Evolutionary conservation across 2,888 invertebrate genomes (phyloP), one percentile per base, ranked within the genome.

Genomic region (Ornithoptera priamus): DNA sequence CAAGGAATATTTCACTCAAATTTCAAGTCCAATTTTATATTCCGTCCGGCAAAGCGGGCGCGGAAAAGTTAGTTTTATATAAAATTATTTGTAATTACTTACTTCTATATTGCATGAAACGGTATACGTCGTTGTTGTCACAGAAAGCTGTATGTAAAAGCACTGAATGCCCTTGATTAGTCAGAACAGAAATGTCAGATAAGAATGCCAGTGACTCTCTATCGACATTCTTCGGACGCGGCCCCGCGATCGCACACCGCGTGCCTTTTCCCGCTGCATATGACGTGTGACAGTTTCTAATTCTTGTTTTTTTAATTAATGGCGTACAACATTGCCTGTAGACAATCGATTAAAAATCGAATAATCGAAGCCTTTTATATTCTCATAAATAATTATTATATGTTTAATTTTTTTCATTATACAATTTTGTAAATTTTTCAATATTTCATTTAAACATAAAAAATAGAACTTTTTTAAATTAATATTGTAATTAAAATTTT

Each of bases 211-310:
- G 80, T 83, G 81, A 81, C 87, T 86, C 85, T 88, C 86, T 84
- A 86, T 82, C 84, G 70, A 75, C 87, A 88, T 88, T 87, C 88
- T 87, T 78, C 81, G 76, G 81, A 78, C 77, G 74, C 80, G 79
- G 75, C 74, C 30, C 30, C 30, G 75, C 74, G 78, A 65, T 56
- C 66, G 20, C 62, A 57, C 39, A 50, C 50, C 67, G 67, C 56
- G 36, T 67, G 67, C 70, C 67, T 67, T 70, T 70, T 67, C 70
- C 64, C 67, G 67, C 36, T 8, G 64, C 53, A 67, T 56, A 58
- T 61, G 22, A 67, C 50, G 30, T 68, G 60, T 71, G 58, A 68
- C 62, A 71, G 61, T 70, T 70, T 70, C 64, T 67, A 67, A 64
- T 62, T 42, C 56, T 22, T 17, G 20, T 39, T 22, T 58, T 70